These are phyloP conservation scores for Melikaiella ostensackeni DNA, from an alignment of 2,888 invertebrate genomes.

Conservation along the genomic window DNA sequence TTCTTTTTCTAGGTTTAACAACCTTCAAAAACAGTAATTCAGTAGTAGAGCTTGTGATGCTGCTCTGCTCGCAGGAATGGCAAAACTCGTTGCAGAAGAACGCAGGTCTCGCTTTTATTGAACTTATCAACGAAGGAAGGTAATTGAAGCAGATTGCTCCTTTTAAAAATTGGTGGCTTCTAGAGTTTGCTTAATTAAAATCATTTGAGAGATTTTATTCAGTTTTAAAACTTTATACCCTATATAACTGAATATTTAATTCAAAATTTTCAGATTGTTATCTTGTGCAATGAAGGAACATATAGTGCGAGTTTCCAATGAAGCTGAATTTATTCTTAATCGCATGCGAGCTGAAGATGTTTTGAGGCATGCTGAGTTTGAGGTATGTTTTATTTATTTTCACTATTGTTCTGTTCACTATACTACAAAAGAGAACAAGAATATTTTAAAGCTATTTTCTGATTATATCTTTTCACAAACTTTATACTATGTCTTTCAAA, in stretches of 20 bases:
- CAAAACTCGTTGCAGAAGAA: slow-evolving; percentile 99
- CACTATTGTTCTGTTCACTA: not conserved
- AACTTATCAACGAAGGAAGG: slow-evolving; percentile 98
- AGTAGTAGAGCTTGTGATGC: slow-evolving; percentile 99
- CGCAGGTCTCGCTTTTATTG: slow-evolving; percentile 99
- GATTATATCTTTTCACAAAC: too few relatives aligned
- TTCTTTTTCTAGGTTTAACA: slow-evolving; percentile 85
- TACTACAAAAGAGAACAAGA: too few relatives aligned
- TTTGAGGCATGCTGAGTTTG: slow-evolving; percentile 97
- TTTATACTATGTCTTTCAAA: too few relatives aligned
- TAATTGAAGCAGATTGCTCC: slow-evolving; percentile 67
- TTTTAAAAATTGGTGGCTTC: slow-evolving; percentile 6
- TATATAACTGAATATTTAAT: not conserved
- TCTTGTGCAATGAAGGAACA: slow-evolving; percentile 99
- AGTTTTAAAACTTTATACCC: not conserved
- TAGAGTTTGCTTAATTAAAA: not conserved
- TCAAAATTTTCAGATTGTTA: slow-evolving; percentile 82
- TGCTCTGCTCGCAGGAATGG: slow-evolving; percentile 99
- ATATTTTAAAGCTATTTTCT: too few relatives aligned
- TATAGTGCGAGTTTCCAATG: slow-evolving; percentile 98
- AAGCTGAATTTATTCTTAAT: slow-evolving; percentile 99
- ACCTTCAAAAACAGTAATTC: slow-evolving; percentile 98
- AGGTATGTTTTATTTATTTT: slow-evolving; percentile 78
- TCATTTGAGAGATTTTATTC: not conserved
- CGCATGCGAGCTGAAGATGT: slow-evolving; percentile 99